Base-by-base conservation (phyloP, 2,797 vertebrate species). In the Columba guinea region DNA sequence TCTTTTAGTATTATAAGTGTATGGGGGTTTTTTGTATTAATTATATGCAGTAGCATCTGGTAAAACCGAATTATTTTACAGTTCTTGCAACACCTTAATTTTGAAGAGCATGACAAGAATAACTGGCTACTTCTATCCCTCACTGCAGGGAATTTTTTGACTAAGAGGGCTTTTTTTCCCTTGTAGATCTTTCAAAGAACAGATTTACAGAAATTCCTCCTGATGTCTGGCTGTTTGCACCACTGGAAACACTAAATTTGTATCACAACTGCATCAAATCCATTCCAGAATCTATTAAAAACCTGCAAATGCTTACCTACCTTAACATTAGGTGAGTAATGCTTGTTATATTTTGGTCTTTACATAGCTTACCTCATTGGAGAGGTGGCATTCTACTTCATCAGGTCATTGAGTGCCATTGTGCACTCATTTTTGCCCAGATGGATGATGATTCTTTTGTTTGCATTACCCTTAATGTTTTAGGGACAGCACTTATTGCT, bases 211-310 rank as follows among this genome's bases (percentile, higher is more conserved):
- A 99, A 97, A 98, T 99, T 97, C 99, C 99, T 64, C 97, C 99
- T 49, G 99, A 99, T 64, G 98, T 99, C 75, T 99, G 99, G 98
- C 96, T 99, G 93, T 99, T 99, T 81, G 98, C 99, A 46, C 99
- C 99, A 3, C 98, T 99, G 16, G 99, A 99, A 97, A 99, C 98
- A 5, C 98, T 99, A 96, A 99, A 99, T 97, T 98, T 99, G 73
- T 99, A 99, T 97, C 99, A 99, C 98, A 99, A 99, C 97, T 99
- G 99, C 97, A 99, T 99, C 97, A 99, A 99, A 97, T 98, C 98
- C 89, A 98, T 99, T 98, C 99, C 99, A 73, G 99, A 99, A 98
- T 98, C 99, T 94, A 99, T 99, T 91, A 99, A 99, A 98, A 99
- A 99, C 94, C 97, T 99, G 71, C 99, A 99, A 96, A 99, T 99